These are phyloP conservation scores for Chromis chromis DNA, from an alignment of 2,797 vertebrate genomes.

Conservation along the genomic window DNA sequence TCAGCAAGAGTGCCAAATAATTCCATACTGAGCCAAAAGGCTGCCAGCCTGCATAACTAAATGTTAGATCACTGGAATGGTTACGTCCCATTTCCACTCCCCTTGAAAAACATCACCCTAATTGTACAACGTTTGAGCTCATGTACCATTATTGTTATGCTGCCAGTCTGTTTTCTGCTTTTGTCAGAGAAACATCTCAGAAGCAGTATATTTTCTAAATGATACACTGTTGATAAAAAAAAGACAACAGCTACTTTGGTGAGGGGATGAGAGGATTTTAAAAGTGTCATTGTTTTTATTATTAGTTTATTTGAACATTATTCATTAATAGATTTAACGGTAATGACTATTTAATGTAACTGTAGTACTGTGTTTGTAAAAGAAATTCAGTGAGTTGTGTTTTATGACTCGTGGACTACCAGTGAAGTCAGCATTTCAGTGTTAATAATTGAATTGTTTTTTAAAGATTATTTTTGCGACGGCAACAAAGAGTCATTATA, in stretches of 20 bases:
- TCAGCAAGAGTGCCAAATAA: slow-evolving; percentile 83
- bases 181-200: slow-evolving; percentile 78
- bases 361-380: slow-evolving; percentile 89
- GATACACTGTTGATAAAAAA: slow-evolving; percentile 80
- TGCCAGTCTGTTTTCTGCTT: slow-evolving; percentile 86
- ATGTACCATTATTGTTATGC: slow-evolving; percentile 82
- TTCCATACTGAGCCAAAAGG: slow-evolving; percentile 84
- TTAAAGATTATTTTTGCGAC: slow-evolving; percentile 87
- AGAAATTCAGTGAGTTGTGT: slow-evolving; percentile 87
- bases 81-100: slow-evolving; percentile 69
- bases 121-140: slow-evolving; percentile 75
- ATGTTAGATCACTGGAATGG: slow-evolving; percentile 78
- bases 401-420: slow-evolving; percentile 89
- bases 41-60: slow-evolving; percentile 78
- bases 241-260: slow-evolving; percentile 80
- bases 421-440: slow-evolving; percentile 88
- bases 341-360: slow-evolving; percentile 88
- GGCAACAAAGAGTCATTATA: slow-evolving; percentile 90
- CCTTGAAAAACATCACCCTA: slow-evolving; percentile 75
- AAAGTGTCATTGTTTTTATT: slow-evolving; percentile 83
- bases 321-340: slow-evolving; percentile 86
- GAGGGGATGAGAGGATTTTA: slow-evolving; percentile 83
- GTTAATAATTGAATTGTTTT: slow-evolving; percentile 90
- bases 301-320: slow-evolving; percentile 83
- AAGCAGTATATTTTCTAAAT: slow-evolving; percentile 83